Conservation (phyloP, 2,113 vertebrate genomes). For the Eleginops maclovinus region DNA sequence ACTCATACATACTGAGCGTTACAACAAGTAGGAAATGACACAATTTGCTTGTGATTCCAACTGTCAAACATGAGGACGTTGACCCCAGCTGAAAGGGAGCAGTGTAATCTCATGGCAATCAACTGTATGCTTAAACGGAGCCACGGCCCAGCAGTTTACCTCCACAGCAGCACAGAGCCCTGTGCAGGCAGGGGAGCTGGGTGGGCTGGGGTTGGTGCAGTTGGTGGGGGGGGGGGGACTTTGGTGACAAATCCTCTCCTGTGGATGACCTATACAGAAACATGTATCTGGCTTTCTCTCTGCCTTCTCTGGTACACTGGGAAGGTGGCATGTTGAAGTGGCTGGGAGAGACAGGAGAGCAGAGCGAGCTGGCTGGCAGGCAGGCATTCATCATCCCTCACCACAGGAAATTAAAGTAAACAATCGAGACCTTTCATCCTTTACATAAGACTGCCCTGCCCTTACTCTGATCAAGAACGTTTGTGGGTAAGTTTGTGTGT, state of each 20-base stretch:
- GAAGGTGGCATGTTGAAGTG: slow-evolving; percentile 51
- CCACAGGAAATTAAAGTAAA: slow-evolving; percentile 83
- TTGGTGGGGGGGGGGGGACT: neutral
- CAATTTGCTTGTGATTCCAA: slow-evolving; percentile 82
- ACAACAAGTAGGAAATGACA: slow-evolving; percentile 80
- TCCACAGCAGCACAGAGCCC: slow-evolving; percentile 33
- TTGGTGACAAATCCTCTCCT: slow-evolving; percentile 60
- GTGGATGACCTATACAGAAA: slow-evolving; percentile 46
- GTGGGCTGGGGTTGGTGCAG: neutral
- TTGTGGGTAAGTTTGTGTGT: slow-evolving; percentile 22
- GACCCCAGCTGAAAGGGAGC: slow-evolving; percentile 78
- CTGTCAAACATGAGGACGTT: slow-evolving; percentile 81
- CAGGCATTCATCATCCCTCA: slow-evolving; percentile 75
- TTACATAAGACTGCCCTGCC: slow-evolving; percentile 70
- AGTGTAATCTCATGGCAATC: slow-evolving; percentile 75
- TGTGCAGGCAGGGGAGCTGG: slow-evolving; percentile 2
- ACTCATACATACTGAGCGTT: slow-evolving; percentile 49
- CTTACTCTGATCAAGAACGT: slow-evolving; percentile 62
- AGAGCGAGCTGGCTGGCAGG: slow-evolving; percentile 59
- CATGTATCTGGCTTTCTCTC: slow-evolving; percentile 39
- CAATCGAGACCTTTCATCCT: slow-evolving; percentile 83
- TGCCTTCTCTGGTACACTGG: slow-evolving; percentile 41
- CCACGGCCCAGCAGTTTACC: slow-evolving; percentile 48
- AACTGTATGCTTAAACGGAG: slow-evolving; percentile 69
- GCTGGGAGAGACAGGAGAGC: slow-evolving; percentile 53